Evolutionary conservation across 2,888 invertebrate species (phyloP).

Genomic region (Theristus sp.): DNA sequence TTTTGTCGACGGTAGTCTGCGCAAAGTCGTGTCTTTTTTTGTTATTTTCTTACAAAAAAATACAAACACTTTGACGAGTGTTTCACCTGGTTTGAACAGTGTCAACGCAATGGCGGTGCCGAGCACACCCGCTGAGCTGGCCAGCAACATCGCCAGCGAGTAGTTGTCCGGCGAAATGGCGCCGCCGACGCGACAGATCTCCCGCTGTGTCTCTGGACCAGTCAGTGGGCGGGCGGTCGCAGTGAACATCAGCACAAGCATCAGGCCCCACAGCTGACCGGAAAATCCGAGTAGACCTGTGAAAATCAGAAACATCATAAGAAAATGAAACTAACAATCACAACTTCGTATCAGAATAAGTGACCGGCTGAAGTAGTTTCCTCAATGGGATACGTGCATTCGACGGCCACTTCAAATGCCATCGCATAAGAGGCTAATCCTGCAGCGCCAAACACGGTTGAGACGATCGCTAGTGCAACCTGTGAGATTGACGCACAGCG

Average conservation of each 20-base stretch:
- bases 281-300: background rate
- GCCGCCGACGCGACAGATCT: background rate
- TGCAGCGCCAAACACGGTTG: slow-evolving; percentile 2
- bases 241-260: background rate
- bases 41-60: no score
- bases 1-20: no score
- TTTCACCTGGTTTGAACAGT: no score
- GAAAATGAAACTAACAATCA: background rate
- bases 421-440: slow-evolving; percentile 8
- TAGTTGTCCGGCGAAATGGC: background rate
- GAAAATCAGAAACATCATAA: background rate
- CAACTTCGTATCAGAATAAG: no score
- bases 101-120: no score
- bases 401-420: slow-evolving; percentile 6
- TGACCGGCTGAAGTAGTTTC: slow-evolving; percentile 4
- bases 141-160: background rate
- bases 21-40: no score
- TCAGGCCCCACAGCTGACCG: background rate
- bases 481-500: no score
- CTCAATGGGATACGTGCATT: slow-evolving; percentile 3
- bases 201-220: background rate
- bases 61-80: no score
- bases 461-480: no score
- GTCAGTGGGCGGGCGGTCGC: background rate
- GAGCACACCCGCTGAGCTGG: no score